Evolutionary conservation across 2,113 vertebrate species (phyloP).

Genomic region (Speoplatyrhinus poulsoni): DNA sequence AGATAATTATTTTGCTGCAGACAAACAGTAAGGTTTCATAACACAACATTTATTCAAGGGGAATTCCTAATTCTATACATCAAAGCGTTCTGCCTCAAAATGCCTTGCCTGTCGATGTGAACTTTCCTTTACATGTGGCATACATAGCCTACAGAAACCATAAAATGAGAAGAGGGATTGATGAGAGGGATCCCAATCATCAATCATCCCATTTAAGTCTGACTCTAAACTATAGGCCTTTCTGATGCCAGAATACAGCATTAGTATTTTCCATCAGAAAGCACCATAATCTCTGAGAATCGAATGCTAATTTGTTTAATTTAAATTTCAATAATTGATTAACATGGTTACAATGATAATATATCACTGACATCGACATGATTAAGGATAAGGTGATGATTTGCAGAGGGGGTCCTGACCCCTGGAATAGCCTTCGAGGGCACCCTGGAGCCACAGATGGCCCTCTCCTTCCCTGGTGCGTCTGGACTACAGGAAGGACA

Average conservation of each 20-base stretch:
- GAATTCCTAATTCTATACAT: slow-evolving; percentile 58
- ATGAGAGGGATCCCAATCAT: slow-evolving; percentile 36
- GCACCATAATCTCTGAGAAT: too few species aligned
- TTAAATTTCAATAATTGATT: too few species aligned
- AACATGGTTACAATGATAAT: too few species aligned
- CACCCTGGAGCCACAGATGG: not conserved
- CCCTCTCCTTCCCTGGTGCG: not conserved
- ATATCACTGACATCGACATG: too few species aligned
- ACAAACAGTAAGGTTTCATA: not conserved
- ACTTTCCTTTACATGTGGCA: slow-evolving; percentile 42
- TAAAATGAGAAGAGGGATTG: slow-evolving; percentile 30
- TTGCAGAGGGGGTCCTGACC: not conserved
- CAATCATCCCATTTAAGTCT: slow-evolving; percentile 24
- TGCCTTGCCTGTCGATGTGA: slow-evolving; percentile 8
- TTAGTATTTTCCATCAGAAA: not conserved
- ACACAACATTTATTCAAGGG: slow-evolving; percentile 30
- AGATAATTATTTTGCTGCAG: slow-evolving; percentile 19
- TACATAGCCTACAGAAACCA: slow-evolving; percentile 22
- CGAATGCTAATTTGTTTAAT: too few species aligned
- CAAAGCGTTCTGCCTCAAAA: slow-evolving; percentile 50
- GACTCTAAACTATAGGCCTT: slow-evolving; percentile 8
- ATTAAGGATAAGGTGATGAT: not conserved
- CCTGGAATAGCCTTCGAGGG: not conserved
- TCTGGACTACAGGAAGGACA: slow-evolving; percentile 4
- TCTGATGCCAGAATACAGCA: not conserved